phyloP scores from a whole-genome alignment of 2,888 invertebrate genomes.

The Aphidius colemani region DNA sequence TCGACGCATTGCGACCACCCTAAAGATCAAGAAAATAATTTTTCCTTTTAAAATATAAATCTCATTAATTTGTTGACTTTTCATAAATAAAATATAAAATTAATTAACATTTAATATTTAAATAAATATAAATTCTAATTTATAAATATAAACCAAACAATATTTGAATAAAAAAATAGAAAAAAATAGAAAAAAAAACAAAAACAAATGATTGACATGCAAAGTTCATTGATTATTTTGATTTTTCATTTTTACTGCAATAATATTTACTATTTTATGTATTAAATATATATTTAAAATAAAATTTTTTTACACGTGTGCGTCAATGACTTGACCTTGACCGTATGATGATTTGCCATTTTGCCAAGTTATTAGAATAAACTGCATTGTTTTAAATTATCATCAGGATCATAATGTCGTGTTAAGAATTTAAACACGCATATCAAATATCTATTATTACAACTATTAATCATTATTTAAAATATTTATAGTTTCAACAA shows the following conservation, averaged over 20 bases:
- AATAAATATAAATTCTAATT: too few relatives aligned
- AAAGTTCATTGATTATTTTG: constrained; percentile 41
- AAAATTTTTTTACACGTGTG: constrained; percentile 33
- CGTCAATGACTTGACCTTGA: constrained; percentile 34
- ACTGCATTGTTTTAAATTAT: constrained; percentile 13
- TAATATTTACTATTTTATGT: background rate
- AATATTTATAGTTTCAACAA: constrained; percentile 79
- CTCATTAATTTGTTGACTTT: background rate
- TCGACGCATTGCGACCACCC: constrained; percentile 43
- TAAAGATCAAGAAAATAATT: constrained; percentile 26
- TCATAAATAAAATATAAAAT: background rate
- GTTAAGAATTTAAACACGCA: constrained; percentile 10
- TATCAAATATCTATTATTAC: background rate
- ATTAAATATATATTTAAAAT: background rate
- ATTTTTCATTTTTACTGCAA: too few relatives aligned
- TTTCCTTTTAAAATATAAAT: constrained; percentile 2
- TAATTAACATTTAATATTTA: background rate
- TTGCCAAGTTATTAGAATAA: constrained; percentile 27
- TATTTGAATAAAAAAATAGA: too few relatives aligned
- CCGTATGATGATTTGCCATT: constrained; percentile 29
- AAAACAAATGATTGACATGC: constrained; percentile 31
- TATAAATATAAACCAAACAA: too few relatives aligned
- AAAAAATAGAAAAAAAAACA: too few relatives aligned
- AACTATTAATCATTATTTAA: too few relatives aligned
- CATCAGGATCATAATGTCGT: constrained; percentile 9